phyloP scores from a whole-genome alignment of 2,888 invertebrate genomes.

The Tanypteryx hageni region DNA sequence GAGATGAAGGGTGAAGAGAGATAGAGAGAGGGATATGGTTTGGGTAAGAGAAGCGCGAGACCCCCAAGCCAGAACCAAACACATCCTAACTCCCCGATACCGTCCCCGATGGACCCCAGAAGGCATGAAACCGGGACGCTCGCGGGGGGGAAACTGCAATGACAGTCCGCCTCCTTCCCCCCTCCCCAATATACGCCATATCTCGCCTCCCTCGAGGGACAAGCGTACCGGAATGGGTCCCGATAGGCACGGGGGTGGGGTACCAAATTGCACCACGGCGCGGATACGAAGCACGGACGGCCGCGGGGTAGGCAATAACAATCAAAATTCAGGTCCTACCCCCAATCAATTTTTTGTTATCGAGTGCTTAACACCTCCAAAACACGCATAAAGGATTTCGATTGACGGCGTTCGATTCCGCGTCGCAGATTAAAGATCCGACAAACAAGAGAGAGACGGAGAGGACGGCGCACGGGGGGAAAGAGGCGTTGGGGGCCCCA shows the following conservation, averaged over 20 bases:
- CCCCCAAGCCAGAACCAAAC: not conserved
- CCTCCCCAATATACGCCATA: not conserved
- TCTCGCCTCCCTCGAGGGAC: not conserved
- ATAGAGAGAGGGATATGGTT: not conserved
- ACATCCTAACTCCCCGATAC: conserved; percentile 15
- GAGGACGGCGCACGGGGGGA: not conserved
- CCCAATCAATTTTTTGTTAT: conserved; percentile 60
- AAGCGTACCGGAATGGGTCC: conserved; percentile 41
- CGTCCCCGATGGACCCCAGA: not conserved
- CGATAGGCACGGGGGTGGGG: conserved; percentile 23
- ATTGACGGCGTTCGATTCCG: not conserved
- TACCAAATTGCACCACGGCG: conserved; percentile 39
- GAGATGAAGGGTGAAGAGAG: conserved; percentile 1
- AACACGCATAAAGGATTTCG: conserved; percentile 33
- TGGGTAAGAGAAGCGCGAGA: too few species aligned
- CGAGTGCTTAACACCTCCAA: conserved; percentile 39
- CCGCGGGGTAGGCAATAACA: conserved; percentile 39
- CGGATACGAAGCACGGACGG: not conserved
- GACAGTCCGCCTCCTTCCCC: not conserved
- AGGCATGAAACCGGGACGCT: not conserved
- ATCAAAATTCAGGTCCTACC: conserved; percentile 40
- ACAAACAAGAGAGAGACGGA: not conserved
- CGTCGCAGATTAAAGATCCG: not conserved
- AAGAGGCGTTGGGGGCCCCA: too few species aligned
- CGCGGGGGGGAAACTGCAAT: not conserved